Percentiles rank a stretch among this genome's conserved stretches.
These are phyloP conservation scores for Helicoverpa zea DNA, from an alignment of 1,140 invertebrate species.

Conservation along the genomic window DNA sequence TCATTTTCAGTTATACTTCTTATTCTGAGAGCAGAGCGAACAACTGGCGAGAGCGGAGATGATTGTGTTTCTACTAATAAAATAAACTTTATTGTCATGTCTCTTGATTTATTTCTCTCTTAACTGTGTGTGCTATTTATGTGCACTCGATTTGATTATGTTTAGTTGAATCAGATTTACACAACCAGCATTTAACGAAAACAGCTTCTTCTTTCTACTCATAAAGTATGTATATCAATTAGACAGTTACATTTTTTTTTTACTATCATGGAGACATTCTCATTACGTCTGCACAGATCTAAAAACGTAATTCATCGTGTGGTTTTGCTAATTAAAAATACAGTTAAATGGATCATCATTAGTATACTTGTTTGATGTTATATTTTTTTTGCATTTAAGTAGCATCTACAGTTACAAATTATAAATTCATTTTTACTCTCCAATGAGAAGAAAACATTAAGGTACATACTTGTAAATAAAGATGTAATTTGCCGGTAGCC, in stretches of 20 bases:
- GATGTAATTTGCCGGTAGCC: constrained; percentile 83
- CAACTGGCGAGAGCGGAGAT: constrained; percentile 29
- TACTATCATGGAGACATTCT: too few species aligned
- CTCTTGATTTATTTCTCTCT: constrained; percentile 28
- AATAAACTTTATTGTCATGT: constrained; percentile 25
- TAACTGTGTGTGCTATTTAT: not conserved
- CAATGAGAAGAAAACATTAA: constrained; percentile 67
- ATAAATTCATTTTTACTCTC: constrained; percentile 60
- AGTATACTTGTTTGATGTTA: too few species aligned
- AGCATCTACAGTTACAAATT: not conserved
- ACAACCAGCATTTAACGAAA: too few species aligned
- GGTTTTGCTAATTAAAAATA: too few species aligned
- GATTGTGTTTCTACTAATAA: constrained; percentile 26
- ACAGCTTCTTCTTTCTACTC: too few species aligned
- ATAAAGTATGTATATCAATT: too few species aligned
- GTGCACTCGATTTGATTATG: not conserved
- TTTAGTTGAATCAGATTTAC: too few species aligned
- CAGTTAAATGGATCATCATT: too few species aligned
- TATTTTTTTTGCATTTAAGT: too few species aligned
- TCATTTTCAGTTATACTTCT: constrained; percentile 48
- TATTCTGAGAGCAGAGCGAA: constrained; percentile 35
- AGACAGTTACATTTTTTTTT: too few species aligned
- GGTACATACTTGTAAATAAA: constrained; percentile 83
- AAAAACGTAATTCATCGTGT: too few species aligned
- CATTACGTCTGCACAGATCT: too few species aligned